phyloP scores from a whole-genome alignment of 2,888 invertebrate genomes.

The Caenorhabditis japonica region DNA sequence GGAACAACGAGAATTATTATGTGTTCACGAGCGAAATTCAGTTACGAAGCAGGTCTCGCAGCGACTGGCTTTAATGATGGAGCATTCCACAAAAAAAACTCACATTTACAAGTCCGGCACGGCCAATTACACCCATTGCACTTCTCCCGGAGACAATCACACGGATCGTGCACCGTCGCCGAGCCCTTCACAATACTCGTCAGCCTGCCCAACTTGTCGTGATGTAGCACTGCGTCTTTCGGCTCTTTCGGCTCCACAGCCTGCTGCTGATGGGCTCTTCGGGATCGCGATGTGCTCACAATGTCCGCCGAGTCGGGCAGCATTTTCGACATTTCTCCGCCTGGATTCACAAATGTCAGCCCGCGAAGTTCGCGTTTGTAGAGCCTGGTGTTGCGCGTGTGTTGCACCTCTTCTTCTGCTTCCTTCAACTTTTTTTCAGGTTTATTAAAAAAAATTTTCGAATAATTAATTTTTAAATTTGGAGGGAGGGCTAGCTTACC shows the following conservation, averaged over 20 bases:
- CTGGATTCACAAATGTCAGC: conserved; percentile 31
- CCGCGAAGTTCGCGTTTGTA: conserved; percentile 12
- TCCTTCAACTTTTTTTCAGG: background rate
- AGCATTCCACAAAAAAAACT: conserved; percentile 2
- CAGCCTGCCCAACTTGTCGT: conserved; percentile 27
- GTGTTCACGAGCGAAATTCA: background rate
- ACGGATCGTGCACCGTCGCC: conserved; percentile 13
- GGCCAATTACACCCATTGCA: conserved; percentile 47
- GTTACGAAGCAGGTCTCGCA: background rate
- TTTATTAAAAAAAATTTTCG: background rate
- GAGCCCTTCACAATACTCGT: conserved; percentile 5
- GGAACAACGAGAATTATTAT: conserved; percentile 7
- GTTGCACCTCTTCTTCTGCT: background rate
- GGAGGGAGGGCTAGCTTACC: no score
- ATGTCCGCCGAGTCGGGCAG: conserved; percentile 22
- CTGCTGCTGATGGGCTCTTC: background rate
- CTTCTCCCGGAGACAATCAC: conserved; percentile 23
- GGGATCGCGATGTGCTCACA: conserved; percentile 7
- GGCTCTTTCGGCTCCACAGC: background rate
- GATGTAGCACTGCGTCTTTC: conserved; percentile 6
- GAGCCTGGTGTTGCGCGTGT: background rate
- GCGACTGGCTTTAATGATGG: background rate
- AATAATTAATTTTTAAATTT: no score
- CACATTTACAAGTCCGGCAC: conserved; percentile 35
- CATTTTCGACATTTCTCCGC: conserved; percentile 21